A percentile compares a stretch with the other conserved stretches of the same genome.
Conservation (phyloP, 2,113 vertebrate genomes). For the Salminus brasiliensis region DNA sequence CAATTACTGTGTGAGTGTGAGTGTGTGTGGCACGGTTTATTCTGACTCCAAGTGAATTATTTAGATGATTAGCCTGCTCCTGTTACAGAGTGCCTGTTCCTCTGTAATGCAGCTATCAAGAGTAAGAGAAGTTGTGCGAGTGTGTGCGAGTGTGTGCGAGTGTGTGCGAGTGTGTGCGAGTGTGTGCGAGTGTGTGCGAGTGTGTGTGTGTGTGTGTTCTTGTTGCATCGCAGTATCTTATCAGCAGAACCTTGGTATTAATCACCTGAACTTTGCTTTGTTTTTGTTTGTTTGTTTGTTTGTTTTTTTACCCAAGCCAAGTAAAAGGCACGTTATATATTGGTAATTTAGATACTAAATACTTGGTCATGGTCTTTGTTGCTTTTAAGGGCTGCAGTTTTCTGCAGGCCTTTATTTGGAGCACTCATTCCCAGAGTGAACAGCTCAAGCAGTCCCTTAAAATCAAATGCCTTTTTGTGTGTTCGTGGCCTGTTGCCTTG, state of each 20-base stretch:
- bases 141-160: neutral
- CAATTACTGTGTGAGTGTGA: constrained; percentile 14
- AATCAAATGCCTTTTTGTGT: neutral
- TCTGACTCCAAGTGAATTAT: constrained; percentile 39
- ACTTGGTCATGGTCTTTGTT: neutral
- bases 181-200: no score
- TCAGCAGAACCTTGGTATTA: constrained; percentile 27
- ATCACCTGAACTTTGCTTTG: constrained; percentile 33
- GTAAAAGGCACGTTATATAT: constrained; percentile 3
- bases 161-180: no score
- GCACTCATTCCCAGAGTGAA: neutral
- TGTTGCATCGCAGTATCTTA: constrained; percentile 13
- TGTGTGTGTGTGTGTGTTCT: neutral
- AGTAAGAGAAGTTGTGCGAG: constrained; percentile 23
- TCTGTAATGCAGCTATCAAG: constrained; percentile 39
- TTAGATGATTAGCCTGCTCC: constrained; percentile 43
- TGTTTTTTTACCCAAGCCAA: constrained; percentile 16
- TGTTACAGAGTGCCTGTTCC: constrained; percentile 27
- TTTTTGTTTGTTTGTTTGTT: no score
- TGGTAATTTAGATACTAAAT: constrained; percentile 22
- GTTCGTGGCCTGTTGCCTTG: constrained; percentile 23
- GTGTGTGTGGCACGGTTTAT: constrained; percentile 32
- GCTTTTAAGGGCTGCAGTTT: neutral
- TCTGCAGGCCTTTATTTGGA: constrained; percentile 15
- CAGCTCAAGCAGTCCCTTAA: constrained; percentile 6